Conservation (phyloP, 2,888 invertebrate species). For the Sarcophaga rosellei region DNA sequence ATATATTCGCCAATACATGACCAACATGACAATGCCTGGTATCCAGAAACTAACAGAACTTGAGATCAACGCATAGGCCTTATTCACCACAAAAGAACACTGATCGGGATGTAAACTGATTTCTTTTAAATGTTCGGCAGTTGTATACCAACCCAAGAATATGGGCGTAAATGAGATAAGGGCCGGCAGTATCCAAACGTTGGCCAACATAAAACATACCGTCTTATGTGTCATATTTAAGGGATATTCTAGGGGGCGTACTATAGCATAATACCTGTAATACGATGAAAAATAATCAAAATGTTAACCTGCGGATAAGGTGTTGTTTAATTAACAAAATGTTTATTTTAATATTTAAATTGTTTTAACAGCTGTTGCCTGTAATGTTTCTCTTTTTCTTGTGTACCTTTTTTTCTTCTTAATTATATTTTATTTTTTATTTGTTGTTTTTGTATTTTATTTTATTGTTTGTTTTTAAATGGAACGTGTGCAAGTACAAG, state of each 20-base stretch:
- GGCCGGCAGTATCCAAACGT: slow-evolving; percentile 96
- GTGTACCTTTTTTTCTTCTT: neutral
- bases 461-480: slow-evolving; percentile 3
- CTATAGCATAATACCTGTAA: slow-evolving; percentile 92
- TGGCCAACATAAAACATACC: slow-evolving; percentile 90
- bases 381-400: neutral
- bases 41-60: slow-evolving; percentile 97
- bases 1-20: slow-evolving; percentile 93
- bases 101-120: slow-evolving; percentile 85
- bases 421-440: neutral
- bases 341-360: slow-evolving; percentile 13
- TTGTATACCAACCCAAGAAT: slow-evolving; percentile 97
- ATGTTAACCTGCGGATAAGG: slow-evolving; percentile 10
- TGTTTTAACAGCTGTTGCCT: slow-evolving; percentile 43
- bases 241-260: slow-evolving; percentile 96
- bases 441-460: too few relatives aligned
- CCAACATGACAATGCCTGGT: slow-evolving; percentile 94
- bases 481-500: neutral
- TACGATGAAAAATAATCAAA: neutral
- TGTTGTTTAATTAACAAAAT: slow-evolving; percentile 35
- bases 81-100: slow-evolving; percentile 92
- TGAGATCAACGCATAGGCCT: slow-evolving; percentile 92
- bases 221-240: slow-evolving; percentile 94
- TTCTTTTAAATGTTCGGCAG: slow-evolving; percentile 86
- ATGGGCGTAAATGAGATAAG: slow-evolving; percentile 97